Base-by-base conservation (phyloP, 2,888 invertebrate genomes). In the Polyploca ridens region DNA sequence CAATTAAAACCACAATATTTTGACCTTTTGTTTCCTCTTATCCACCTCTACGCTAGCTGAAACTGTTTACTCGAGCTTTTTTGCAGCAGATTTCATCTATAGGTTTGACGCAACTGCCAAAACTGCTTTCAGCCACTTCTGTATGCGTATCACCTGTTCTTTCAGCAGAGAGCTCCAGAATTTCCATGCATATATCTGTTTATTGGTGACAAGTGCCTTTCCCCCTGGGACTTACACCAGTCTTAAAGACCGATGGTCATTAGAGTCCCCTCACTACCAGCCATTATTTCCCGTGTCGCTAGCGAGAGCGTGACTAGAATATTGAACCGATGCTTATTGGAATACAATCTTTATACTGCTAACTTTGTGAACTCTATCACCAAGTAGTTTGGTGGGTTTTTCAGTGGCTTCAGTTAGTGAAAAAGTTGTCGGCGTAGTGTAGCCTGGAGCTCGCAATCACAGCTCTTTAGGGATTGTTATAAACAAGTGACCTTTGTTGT, bases 211-310 rank as follows among this genome's bases (percentile, higher is more conserved):
- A 11, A 16, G 60, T 14, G 13, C 41, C 16, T 44, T 38, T 76
- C 72, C 70, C 73, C 69, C 63, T 57, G 60, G 69, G 67, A 73
- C 74, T 75, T 79, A 71, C 70, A 73, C 75, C 72, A 71, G 69
- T 72, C 72, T 77, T 79, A 76, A 77, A 78, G 70, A 75, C 73
- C 72, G 72, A 70, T 73, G 79, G 81, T 78, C 81, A 81, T 82
- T 81, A 82, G 76, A 68, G 73, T 66, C 71, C 66, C 62, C 66
- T 66, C 70, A 69, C 68, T 72, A 61, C 69, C 75, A 69, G 66
- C 81, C 77, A 82, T 83, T 84, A 86, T 81, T 84, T 82, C 79
- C 83, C 79, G 78, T 85, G 87, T 87, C 84, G 78, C 78, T 66
- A 75, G 69, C 66, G 67, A 69, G 75, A 66, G 74, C 87, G 87